phyloP scores from a whole-genome alignment of 2,888 invertebrate species.

The Branchellion lobata region DNA sequence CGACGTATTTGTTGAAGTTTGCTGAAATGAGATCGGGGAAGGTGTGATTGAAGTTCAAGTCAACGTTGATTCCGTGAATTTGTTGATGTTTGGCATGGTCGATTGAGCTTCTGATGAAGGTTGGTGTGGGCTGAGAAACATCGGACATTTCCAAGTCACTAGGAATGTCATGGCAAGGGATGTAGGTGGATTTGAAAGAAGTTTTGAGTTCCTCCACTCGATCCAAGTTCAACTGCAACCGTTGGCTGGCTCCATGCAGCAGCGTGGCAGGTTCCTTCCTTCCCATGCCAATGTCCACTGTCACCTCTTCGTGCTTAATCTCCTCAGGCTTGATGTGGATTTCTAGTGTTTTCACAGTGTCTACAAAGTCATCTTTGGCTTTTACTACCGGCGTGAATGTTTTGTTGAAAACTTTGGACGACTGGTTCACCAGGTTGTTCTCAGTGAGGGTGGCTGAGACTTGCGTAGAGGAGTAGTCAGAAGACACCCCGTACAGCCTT shows the following conservation, averaged over 20 bases:
- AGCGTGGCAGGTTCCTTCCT: background rate
- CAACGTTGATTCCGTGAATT: background rate
- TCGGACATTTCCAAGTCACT: background rate
- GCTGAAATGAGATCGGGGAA: slow-evolving; percentile 25
- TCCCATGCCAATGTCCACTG: background rate
- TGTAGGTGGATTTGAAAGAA: background rate
- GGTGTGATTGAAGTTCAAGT: background rate
- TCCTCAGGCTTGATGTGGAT: slow-evolving; percentile 7
- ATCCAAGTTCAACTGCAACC: slow-evolving; percentile 6
- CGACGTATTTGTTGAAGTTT: slow-evolving; percentile 26
- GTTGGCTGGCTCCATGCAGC: background rate
- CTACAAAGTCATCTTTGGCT: slow-evolving; percentile 17
- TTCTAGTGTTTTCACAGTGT: background rate
- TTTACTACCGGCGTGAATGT: slow-evolving; percentile 12
- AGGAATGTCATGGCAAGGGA: background rate
- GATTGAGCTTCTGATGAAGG: slow-evolving; percentile 17
- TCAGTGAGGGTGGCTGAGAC: background rate
- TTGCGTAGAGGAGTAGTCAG: background rate
- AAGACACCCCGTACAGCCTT: background rate
- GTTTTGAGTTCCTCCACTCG: slow-evolving; percentile 19
- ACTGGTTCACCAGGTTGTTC: background rate
- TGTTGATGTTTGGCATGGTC: background rate
- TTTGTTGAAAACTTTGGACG: slow-evolving; percentile 4
- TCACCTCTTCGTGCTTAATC: background rate
- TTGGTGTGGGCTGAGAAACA: background rate